Percentiles rank a stretch among this genome's conserved stretches.
Evolutionary conservation across 2,888 invertebrate genomes (phyloP).

Genomic region (Drosophila nr. medialis): DNA sequence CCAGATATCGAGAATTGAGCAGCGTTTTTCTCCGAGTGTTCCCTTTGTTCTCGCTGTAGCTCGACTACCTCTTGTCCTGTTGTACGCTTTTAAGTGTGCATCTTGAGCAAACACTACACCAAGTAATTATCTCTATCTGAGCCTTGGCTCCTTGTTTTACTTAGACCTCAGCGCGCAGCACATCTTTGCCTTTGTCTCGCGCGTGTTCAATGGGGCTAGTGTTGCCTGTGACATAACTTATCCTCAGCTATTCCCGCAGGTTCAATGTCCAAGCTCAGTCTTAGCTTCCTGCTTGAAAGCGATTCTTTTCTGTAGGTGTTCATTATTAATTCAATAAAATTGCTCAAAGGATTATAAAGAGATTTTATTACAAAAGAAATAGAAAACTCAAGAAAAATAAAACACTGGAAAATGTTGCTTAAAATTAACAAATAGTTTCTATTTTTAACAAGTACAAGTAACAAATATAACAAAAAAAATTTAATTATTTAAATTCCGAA

Average conservation of each 20-base stretch:
- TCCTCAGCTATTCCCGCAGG: constrained; percentile 19
- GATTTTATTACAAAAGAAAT: not conserved
- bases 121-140: constrained; percentile 58
- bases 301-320: not conserved
- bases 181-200: constrained; percentile 39
- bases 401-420: not conserved
- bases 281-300: constrained; percentile 9
- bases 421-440: not conserved
- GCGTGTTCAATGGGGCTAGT: constrained; percentile 79
- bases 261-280: constrained; percentile 58
- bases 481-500: not conserved
- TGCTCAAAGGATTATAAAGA: not conserved
- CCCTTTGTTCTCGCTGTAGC: not conserved
- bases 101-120: constrained; percentile 49
- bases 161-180: constrained; percentile 1
- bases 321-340: not conserved
- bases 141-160: constrained; percentile 18
- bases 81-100: constrained; percentile 39
- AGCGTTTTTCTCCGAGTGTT: constrained; percentile 1
- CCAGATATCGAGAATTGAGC: not conserved
- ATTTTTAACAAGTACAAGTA: not conserved
- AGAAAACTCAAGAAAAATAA: not conserved
- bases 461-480: not conserved
- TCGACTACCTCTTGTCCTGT: not conserved
- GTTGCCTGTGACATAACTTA: constrained; percentile 26